phyloP scores from a whole-genome alignment of 2,797 vertebrate genomes.

The Phataginus tricuspis region DNA sequence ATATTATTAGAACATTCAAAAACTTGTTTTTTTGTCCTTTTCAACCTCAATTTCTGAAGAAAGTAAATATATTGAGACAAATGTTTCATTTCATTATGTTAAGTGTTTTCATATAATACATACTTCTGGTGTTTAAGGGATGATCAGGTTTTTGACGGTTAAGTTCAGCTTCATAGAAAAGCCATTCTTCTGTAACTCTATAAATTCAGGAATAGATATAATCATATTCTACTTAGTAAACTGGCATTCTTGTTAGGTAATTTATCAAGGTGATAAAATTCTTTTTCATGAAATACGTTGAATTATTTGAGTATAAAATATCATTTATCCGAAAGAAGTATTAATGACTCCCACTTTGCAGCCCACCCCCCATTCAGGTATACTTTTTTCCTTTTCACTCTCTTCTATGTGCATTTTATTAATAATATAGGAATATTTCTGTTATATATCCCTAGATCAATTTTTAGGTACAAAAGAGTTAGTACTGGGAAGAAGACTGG shows the following conservation, averaged over 20 bases:
- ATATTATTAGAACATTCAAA: background rate
- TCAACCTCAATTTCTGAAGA: background rate
- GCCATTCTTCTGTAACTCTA: background rate
- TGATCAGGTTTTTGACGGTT: background rate
- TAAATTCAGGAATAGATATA: background rate
- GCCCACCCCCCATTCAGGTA: background rate
- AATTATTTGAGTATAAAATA: background rate
- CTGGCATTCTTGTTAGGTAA: background rate
- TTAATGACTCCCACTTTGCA: background rate
- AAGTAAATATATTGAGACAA: background rate
- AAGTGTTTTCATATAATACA: background rate
- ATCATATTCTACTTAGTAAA: background rate
- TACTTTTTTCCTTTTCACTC: slow-evolving; percentile 9
- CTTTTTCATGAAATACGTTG: slow-evolving; percentile 13
- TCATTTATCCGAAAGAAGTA: background rate
- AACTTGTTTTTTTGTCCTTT: background rate
- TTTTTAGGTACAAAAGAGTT: background rate
- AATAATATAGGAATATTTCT: background rate
- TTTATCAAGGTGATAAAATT: background rate
- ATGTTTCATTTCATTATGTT: background rate
- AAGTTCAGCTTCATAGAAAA: background rate
- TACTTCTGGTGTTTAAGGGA: background rate
- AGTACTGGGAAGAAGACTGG: too few relatives aligned
- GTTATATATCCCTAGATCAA: background rate
- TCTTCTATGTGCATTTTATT: background rate